phyloP scores from a whole-genome alignment of 2,888 invertebrate genomes.

The Mellilla xanthometata region DNA sequence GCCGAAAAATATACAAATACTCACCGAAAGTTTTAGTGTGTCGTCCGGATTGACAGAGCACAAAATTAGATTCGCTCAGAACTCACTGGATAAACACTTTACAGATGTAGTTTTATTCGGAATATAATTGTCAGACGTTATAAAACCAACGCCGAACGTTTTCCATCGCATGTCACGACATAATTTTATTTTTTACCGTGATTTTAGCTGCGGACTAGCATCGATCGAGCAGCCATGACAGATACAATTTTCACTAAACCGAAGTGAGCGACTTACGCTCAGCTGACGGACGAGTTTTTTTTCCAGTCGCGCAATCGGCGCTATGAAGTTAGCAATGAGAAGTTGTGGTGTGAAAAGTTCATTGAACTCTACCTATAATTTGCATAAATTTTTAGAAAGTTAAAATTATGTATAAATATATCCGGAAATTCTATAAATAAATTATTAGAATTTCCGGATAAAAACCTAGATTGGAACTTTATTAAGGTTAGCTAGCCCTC shows the following conservation, averaged over 20 bases:
- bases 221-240: slow-evolving; percentile 80
- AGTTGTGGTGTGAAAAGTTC: slow-evolving; percentile 43
- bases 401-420: too few relatives aligned
- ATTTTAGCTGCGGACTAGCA: slow-evolving; percentile 64
- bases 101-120: slow-evolving; percentile 47
- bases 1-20: slow-evolving; percentile 54
- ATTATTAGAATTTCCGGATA: too few relatives aligned
- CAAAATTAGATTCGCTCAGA: slow-evolving; percentile 76
- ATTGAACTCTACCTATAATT: slow-evolving; percentile 48
- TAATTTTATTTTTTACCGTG: slow-evolving; percentile 73
- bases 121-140: slow-evolving; percentile 56
- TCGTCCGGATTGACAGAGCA: slow-evolving; percentile 66
- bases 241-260: slow-evolving; percentile 65
- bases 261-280: slow-evolving; percentile 68
- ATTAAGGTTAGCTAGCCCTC: too few relatives aligned
- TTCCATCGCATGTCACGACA: slow-evolving; percentile 57
- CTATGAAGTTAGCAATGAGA: slow-evolving; percentile 54
- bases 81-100: slow-evolving; percentile 71
- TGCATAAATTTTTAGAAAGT: neutral
- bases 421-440: too few relatives aligned
- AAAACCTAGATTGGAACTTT: too few relatives aligned
- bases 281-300: slow-evolving; percentile 69
- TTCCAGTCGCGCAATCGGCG: slow-evolving; percentile 53
- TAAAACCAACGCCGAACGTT: slow-evolving; percentile 43
- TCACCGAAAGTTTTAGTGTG: slow-evolving; percentile 66